A percentile compares a stretch with the other conserved stretches of the same genome.
Evolutionary conservation across 1,140 invertebrate species (phyloP).

Genomic region (Dendroctonus valens): DNA sequence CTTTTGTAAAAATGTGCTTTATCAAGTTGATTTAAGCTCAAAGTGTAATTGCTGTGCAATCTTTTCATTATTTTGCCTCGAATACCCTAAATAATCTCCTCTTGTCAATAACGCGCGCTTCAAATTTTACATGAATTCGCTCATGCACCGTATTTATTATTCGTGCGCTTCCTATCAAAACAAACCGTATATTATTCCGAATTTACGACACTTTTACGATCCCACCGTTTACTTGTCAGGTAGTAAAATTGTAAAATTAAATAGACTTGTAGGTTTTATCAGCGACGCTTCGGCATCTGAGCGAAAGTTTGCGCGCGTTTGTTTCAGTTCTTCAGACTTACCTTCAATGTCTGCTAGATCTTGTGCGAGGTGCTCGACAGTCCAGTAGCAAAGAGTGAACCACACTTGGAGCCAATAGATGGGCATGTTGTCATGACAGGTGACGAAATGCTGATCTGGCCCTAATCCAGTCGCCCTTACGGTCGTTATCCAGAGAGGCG

Average conservation of each 20-base stretch:
- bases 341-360: conserved; percentile 29
- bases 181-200: conserved; percentile 24
- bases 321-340: conserved; percentile 7
- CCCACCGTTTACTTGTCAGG: conserved; percentile 13
- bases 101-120: conserved; percentile 1
- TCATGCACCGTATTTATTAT: conserved; percentile 16
- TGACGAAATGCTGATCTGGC: too few species aligned
- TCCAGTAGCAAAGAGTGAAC: background rate
- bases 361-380: background rate
- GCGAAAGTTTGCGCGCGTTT: background rate
- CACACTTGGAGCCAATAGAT: background rate
- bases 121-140: conserved; percentile 16
- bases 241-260: conserved; percentile 25
- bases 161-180: conserved; percentile 15
- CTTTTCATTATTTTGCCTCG: too few species aligned
- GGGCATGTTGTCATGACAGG: too few species aligned
- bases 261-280: background rate
- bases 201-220: conserved; percentile 23
- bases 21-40: background rate
- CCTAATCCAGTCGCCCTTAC: too few species aligned
- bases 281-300: background rate
- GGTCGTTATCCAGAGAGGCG: conserved; percentile 1
- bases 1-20: background rate
- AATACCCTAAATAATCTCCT: conserved; percentile 2
- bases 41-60: background rate